Evolutionary conservation across 2,888 invertebrate genomes (phyloP).

Genomic region (Nomada ruficornis): DNA sequence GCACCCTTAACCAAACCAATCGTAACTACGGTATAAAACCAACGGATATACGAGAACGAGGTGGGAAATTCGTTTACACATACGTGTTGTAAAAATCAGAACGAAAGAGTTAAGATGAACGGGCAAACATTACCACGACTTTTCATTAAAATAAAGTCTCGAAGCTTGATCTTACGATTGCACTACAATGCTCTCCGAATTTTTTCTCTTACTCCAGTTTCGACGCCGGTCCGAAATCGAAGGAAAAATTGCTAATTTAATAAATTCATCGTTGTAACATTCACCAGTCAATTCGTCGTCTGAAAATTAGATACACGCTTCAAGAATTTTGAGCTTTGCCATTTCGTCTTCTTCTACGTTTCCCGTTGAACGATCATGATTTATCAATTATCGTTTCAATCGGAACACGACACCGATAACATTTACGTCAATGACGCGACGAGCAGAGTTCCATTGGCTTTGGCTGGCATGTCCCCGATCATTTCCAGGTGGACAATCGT

Average conservation of each 20-base stretch:
- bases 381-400: conserved; percentile 55
- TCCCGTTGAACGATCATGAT: conserved; percentile 36
- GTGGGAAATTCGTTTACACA: conserved; percentile 25
- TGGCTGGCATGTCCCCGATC: not conserved
- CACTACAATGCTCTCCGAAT: not conserved
- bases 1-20: not conserved
- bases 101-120: conserved; percentile 37
- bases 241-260: conserved; percentile 60
- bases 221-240: conserved; percentile 55
- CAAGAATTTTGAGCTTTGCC: conserved; percentile 2
- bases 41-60: not conserved
- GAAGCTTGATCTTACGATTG: conserved; percentile 51
- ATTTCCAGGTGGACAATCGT: not conserved
- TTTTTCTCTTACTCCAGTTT: conserved; percentile 49
- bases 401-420: conserved; percentile 48
- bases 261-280: conserved; percentile 14
- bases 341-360: conserved; percentile 21
- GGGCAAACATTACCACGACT: conserved; percentile 53
- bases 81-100: conserved; percentile 43
- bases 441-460: conserved; percentile 16
- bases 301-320: not conserved
- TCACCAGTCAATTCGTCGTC: conserved; percentile 43
- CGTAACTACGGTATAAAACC: conserved; percentile 30
- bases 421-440: conserved; percentile 10
- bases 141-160: conserved; percentile 77